A percentile compares a stretch with the other conserved stretches of the same genome.
Evolutionary conservation across 2,113 vertebrate genomes (phyloP).

Genomic region (Gymnarchus niloticus): DNA sequence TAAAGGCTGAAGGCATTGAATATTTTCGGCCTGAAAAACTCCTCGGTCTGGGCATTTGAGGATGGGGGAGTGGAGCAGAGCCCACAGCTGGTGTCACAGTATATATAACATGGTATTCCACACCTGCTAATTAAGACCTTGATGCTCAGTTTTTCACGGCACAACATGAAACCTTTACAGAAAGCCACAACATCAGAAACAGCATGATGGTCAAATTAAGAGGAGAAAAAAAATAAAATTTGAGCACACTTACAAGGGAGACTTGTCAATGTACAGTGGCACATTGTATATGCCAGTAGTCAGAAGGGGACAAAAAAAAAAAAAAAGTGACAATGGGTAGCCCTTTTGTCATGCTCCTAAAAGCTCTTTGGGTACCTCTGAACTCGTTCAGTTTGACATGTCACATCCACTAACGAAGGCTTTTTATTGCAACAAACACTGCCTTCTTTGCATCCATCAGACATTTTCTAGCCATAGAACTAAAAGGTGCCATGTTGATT

Average conservation of each 20-base stretch:
- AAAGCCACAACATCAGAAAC: neutral
- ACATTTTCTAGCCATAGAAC: neutral
- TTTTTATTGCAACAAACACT: neutral
- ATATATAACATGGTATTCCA: neutral
- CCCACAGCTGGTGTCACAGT: neutral
- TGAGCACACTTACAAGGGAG: neutral
- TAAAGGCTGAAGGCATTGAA: neutral
- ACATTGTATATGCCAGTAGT: neutral
- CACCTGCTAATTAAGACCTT: neutral
- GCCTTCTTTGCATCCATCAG: neutral
- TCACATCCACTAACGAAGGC: neutral
- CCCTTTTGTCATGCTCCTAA: neutral
- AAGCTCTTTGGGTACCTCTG: neutral
- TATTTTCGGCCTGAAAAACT: neutral
- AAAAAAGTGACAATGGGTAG: neutral
- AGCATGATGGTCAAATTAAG: neutral
- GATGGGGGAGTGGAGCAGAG: neutral
- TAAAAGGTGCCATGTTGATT: neutral
- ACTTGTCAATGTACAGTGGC: neutral
- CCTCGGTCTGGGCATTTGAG: neutral
- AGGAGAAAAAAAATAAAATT: neutral
- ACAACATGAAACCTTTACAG: neutral
- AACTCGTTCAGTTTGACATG: neutral
- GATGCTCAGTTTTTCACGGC: neutral
- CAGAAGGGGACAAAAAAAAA: neutral